Evolutionary conservation across 2,797 vertebrate genomes (phyloP).

Genomic region (Coranthus polyacanthus): DNA sequence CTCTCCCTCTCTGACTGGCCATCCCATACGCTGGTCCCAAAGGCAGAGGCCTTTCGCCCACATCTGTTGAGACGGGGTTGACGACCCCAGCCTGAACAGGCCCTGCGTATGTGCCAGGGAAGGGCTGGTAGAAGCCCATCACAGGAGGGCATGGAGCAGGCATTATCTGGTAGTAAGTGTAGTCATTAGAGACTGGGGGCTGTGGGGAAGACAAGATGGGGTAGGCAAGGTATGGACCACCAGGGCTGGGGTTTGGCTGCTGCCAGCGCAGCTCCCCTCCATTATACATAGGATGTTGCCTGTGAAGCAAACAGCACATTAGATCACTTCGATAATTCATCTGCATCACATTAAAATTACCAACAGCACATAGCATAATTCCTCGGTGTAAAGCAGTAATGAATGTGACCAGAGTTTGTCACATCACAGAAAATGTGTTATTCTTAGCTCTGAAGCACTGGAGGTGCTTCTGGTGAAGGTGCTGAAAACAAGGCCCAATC

Average conservation of each 20-base stretch:
- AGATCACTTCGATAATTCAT: background rate
- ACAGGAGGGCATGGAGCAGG: conserved; percentile 95
- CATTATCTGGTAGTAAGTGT: conserved; percentile 96
- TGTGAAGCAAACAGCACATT: conserved; percentile 64
- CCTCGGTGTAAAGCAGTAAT: too few relatives aligned
- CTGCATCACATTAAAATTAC: too few relatives aligned
- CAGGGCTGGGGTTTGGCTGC: conserved; percentile 90
- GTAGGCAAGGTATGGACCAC: conserved; percentile 96
- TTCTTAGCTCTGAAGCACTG: too few relatives aligned
- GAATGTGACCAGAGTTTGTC: too few relatives aligned
- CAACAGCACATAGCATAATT: too few relatives aligned
- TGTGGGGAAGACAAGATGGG: conserved; percentile 94
- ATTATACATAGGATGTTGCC: conserved; percentile 94
- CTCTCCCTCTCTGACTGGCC: conserved; percentile 88
- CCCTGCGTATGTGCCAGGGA: conserved; percentile 88
- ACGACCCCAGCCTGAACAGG: conserved; percentile 90
- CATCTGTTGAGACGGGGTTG: conserved; percentile 88
- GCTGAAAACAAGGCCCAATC: too few relatives aligned
- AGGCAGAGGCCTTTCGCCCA: conserved; percentile 86
- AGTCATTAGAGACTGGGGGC: conserved; percentile 94
- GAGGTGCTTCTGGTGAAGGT: too few relatives aligned
- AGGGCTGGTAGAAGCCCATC: conserved; percentile 98
- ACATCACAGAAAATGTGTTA: too few relatives aligned
- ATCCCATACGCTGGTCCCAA: conserved; percentile 88
- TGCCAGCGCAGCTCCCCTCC: conserved; percentile 96